Percentiles rank a stretch among this genome's conserved stretches.
Evolutionary conservation across 2,888 invertebrate genomes (phyloP).

Genomic region (Hanleya hanleyi): DNA sequence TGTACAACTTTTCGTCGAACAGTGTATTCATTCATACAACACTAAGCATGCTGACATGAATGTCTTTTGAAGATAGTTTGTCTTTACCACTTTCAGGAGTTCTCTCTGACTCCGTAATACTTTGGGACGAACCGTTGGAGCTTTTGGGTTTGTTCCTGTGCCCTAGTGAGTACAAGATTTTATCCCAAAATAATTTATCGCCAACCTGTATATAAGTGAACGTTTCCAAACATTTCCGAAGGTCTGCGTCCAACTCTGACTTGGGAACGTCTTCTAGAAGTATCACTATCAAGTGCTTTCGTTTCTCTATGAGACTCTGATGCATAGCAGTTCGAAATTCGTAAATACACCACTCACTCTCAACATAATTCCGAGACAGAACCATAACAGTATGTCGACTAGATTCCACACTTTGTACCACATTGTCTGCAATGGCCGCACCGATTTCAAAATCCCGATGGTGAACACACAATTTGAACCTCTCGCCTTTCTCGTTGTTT

Average conservation of each 20-base stretch:
- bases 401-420: slow-evolving; percentile 89
- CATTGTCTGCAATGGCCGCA: slow-evolving; percentile 84
- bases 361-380: slow-evolving; percentile 90
- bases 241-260: slow-evolving; percentile 88
- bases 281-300: slow-evolving; percentile 86
- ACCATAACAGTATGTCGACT: slow-evolving; percentile 90
- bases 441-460: slow-evolving; percentile 58
- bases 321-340: slow-evolving; percentile 92
- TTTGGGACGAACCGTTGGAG: slow-evolving; percentile 73
- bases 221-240: slow-evolving; percentile 89
- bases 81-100: too few species aligned
- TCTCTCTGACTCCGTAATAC: too few species aligned
- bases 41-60: too few species aligned
- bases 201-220: slow-evolving; percentile 89
- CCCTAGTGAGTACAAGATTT: slow-evolving; percentile 88
- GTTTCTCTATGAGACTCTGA: slow-evolving; percentile 83
- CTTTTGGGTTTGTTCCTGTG: not conserved
- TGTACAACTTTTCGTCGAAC: too few species aligned
- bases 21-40: too few species aligned
- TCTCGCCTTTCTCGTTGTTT: slow-evolving; percentile 85
- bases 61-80: too few species aligned
- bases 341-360: slow-evolving; percentile 92
- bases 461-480: slow-evolving; percentile 42
- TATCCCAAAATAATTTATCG: slow-evolving; percentile 95
- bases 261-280: slow-evolving; percentile 87